phyloP scores from a whole-genome alignment of 2,797 vertebrate genomes.

The Adrianichthys oophorus region DNA sequence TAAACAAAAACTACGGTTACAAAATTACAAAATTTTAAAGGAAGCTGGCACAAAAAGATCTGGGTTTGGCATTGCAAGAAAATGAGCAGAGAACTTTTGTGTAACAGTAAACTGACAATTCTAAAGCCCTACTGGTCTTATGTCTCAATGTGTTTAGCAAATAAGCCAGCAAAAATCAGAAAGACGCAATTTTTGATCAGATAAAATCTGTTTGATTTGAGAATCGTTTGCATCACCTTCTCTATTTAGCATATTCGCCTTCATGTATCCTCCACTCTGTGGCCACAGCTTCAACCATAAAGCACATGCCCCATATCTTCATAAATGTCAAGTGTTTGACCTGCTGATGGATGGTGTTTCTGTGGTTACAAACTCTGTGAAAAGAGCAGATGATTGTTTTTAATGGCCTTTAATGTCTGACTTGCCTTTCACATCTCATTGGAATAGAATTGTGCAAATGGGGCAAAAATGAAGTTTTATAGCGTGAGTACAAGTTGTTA shows the following conservation, averaged over 20 bases:
- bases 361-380: neutral
- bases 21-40: neutral
- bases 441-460: conserved; percentile 2
- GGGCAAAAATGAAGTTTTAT: neutral
- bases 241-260: conserved; percentile 53
- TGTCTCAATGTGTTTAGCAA: conserved; percentile 2
- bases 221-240: conserved; percentile 39
- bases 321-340: conserved; percentile 47
- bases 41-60: neutral
- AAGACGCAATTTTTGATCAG: conserved; percentile 15
- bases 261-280: conserved; percentile 23
- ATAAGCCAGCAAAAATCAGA: neutral
- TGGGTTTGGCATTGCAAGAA: neutral
- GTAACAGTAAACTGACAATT: neutral
- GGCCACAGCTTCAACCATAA: conserved; percentile 42
- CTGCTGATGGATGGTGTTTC: conserved; percentile 7
- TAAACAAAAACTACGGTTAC: too few relatives aligned
- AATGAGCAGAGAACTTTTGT: neutral
- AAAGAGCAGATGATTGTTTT: conserved; percentile 13
- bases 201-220: conserved; percentile 9
- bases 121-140: neutral
- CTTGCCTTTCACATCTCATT: conserved; percentile 1
- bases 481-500: neutral
- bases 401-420: neutral
- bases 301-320: conserved; percentile 5